A percentile compares a stretch with the other conserved stretches of the same genome.
These are phyloP conservation scores for Gambelia wislizenii DNA, from an alignment of 2,797 vertebrate genomes.

Conservation along the genomic window DNA sequence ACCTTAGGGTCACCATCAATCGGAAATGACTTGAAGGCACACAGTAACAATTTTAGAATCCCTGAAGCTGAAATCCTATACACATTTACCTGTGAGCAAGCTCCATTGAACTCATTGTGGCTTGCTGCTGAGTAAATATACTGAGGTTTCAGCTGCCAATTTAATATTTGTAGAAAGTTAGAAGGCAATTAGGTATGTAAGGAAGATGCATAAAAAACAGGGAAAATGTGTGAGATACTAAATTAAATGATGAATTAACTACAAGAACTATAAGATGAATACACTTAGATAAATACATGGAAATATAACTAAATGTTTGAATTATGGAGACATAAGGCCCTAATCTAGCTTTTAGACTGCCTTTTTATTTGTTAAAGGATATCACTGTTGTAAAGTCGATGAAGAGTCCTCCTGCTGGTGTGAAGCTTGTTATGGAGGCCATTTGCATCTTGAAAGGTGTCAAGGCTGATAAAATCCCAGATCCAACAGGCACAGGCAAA, in stretches of 20 bases:
- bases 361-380: conserved; percentile 80
- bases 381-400: conserved; percentile 93
- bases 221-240: not conserved
- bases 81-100: not conserved
- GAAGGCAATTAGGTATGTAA: not conserved
- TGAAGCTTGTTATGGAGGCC: conserved; percentile 94
- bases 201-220: not conserved
- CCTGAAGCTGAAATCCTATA: not conserved
- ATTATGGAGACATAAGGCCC: not conserved
- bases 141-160: not conserved
- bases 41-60: too few species aligned
- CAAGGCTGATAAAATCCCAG: conserved; percentile 89
- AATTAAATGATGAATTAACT: not conserved
- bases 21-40: too few species aligned
- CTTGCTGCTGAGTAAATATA: not conserved
- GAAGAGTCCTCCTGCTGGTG: conserved; percentile 91
- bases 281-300: not conserved
- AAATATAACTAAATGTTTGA: not conserved
- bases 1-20: too few species aligned
- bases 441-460: conserved; percentile 94
- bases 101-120: not conserved
- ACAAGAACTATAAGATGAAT: not conserved
- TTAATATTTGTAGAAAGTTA: not conserved
- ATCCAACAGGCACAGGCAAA: conserved; percentile 87
- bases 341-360: not conserved